Conservation (phyloP, 2,797 vertebrate species). For the Benthosema pterotum region DNA sequence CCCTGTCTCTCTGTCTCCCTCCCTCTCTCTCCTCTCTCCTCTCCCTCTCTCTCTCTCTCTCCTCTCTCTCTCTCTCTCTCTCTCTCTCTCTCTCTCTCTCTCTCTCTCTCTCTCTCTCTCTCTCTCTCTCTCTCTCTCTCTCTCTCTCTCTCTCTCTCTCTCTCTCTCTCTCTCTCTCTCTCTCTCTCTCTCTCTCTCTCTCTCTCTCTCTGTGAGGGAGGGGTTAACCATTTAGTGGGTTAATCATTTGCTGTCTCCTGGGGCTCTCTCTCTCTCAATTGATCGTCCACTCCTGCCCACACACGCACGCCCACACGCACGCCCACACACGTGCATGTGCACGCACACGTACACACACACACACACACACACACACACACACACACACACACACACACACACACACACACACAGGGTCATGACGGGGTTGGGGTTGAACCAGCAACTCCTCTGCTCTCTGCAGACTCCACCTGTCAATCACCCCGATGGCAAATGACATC, state of each 20-base stretch:
- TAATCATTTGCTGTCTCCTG: background rate
- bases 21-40: background rate
- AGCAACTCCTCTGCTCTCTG: too few species aligned
- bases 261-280: slow-evolving; percentile 3
- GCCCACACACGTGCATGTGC: background rate
- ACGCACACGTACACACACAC: background rate
- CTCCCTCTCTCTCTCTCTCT: too few species aligned
- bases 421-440: too few species aligned
- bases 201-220: background rate
- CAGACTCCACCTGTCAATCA: too few species aligned
- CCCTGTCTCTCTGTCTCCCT: too few species aligned
- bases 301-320: background rate
- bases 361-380: slow-evolving; percentile 5
- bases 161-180: background rate
- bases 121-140: background rate
- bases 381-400: background rate
- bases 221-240: too few species aligned
- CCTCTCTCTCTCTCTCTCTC: slow-evolving; percentile 1
- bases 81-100: background rate
- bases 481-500: too few species aligned
- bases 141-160: background rate
- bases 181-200: background rate
- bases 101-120: background rate
- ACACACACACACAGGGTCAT: too few species aligned
- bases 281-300: background rate